Evolutionary conservation across 2,888 invertebrate species (phyloP), one percentile per base, ranked within the genome.

Genomic region (Harmothoe impar): DNA sequence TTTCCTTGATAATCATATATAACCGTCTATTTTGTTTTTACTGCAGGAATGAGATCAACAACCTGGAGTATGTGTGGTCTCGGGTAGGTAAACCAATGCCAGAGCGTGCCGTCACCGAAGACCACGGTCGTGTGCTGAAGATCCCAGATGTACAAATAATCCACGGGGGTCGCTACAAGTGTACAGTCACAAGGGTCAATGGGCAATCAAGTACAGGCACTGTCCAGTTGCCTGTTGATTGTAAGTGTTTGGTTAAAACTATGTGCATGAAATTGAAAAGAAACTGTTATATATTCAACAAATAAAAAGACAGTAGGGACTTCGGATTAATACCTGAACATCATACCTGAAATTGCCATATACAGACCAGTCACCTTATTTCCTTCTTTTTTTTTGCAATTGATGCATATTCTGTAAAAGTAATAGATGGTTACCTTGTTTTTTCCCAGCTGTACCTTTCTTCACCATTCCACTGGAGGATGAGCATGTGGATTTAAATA

Each of bases 151-250:
- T 98, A 0, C 97, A 97, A 91, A 97, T 99, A 20, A 98, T 98
- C 95, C 99, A 99, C 96, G 98, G 98, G 96, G 99, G 99, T 10
- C 98, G 98, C 95, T 99, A 99, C 95, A 96, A 97, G 31, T 99
- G 99, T 95, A 97, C 97, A 92, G 98, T 98, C 0, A 97, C 97
- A 35, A 90, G 94, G 23, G 89, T 92, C 23, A 98, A 98, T 12
- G 93, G 93, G 17, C 91, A 91, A 81, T 89, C 91, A 23, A 90
- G 90, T 35, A 31, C 23, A n/a, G 91, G 91, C 29, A 91, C 89
- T 33, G 89, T 92, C 15, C n/a, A 77, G 5, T 81, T 93, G n/a
- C 35, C 85, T 10, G 91, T 93, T 20, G 92, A 91, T 89, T 91
- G 93, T 93, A 62, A 77, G 89, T 68, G 5, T 29, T 72, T 15